Evolutionary conservation across 2,113 vertebrate species (phyloP), one percentile per base, ranked within the genome.

Genomic region (Anhinga anhinga): DNA sequence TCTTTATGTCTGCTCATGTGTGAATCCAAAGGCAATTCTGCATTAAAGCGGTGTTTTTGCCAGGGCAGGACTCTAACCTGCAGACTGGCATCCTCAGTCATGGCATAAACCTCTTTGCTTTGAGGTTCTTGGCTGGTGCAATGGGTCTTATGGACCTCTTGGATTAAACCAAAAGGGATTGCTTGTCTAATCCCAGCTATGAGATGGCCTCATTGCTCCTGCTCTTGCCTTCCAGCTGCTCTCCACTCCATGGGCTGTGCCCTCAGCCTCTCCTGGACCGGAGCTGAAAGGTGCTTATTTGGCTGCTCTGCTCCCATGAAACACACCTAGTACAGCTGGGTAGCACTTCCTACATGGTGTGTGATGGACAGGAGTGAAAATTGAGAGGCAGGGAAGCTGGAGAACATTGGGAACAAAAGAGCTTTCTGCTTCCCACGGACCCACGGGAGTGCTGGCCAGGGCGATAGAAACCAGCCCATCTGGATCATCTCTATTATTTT

Each of bases 171-270:
- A 25, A 8, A 71, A 53, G 50, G 49, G 26, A 20, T 27, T 20
- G 3, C 1, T 34, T 69, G 15, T n/a, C 63, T 52, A 36, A 44
- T 34, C 47, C 34, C 56, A 59, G 49, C 29, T 32, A 22, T 0
- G 3, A 27, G 49, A n/a, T 20, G 69, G 15, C 9, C 34, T 53
- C 20, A 2, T 45, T 21, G 55, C 29, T 69, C 18, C 38, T 45
- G 36, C 27, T 52, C 6, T 77, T 62, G n/a, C 8, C 15, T 76
- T 49, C 40, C 34, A 34, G 29, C 15, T 20, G 30, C 45, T 82
- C 47, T 62, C 70, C 6, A 3, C 15, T 26, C n/a, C 2, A 0
- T 0, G 0, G 38, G 4, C 14, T 22, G 10, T 38, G 42, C 50
- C 76, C n/a, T 40, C 42, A 29, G 9, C 34, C 22, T 32, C 30